phyloP scores from a whole-genome alignment of 2,797 vertebrate genomes.

The Echiichthys vipera region DNA sequence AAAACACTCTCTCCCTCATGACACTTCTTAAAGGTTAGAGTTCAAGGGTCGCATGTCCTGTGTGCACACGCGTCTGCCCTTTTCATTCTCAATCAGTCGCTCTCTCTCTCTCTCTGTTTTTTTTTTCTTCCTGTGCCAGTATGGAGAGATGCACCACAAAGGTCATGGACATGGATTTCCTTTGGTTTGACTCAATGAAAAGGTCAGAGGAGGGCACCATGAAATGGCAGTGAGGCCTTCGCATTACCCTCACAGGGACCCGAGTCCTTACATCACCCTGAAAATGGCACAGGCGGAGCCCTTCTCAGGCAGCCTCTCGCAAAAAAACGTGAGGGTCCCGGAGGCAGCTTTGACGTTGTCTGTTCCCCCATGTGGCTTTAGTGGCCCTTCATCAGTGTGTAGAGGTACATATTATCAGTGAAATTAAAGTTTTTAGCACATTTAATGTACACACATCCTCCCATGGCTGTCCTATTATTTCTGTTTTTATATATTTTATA shows the following conservation, averaged over 20 bases:
- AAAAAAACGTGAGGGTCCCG: slow-evolving; percentile 25
- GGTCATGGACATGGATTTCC: slow-evolving; percentile 84
- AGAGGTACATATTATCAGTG: background rate
- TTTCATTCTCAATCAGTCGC: slow-evolving; percentile 78
- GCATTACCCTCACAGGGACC: slow-evolving; percentile 59
- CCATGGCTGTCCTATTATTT: background rate
- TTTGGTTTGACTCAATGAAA: slow-evolving; percentile 83
- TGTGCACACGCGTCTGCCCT: slow-evolving; percentile 75
- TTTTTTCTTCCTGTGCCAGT: slow-evolving; percentile 66
- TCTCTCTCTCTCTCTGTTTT: slow-evolving; percentile 11
- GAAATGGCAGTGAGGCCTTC: slow-evolving; percentile 81
- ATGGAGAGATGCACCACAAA: slow-evolving; percentile 77
- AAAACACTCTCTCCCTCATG: slow-evolving; percentile 50
- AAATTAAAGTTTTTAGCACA: slow-evolving; percentile 7
- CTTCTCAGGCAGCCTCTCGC: slow-evolving; percentile 6
- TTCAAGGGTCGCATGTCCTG: slow-evolving; percentile 78
- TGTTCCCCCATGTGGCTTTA: slow-evolving; percentile 9
- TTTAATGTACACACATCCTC: background rate
- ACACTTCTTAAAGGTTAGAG: slow-evolving; percentile 77
- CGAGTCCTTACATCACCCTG: slow-evolving; percentile 64
- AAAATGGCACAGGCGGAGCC: slow-evolving; percentile 65
- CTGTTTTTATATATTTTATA: background rate
- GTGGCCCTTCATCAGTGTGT: slow-evolving; percentile 19
- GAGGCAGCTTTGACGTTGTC: slow-evolving; percentile 52
- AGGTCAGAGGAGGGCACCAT: slow-evolving; percentile 82